Conservation (phyloP, 53 echinoderm and acorn worm species). For the Holothuria scabra region DNA sequence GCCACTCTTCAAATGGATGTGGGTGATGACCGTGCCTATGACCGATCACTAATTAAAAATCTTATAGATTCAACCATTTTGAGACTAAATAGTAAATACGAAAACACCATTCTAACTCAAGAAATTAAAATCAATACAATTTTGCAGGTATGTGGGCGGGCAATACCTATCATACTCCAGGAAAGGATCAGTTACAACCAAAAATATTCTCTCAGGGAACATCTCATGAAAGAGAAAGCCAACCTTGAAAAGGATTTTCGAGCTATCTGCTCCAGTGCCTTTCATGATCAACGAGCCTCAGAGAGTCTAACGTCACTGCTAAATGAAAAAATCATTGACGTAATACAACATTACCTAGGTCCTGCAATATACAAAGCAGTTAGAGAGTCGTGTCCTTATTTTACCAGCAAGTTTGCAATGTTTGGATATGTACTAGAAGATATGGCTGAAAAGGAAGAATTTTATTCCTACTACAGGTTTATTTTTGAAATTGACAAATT, state of each 20-base stretch:
- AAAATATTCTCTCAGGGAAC: slow-evolving; percentile 5
- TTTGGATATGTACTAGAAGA: slow-evolving; percentile 38
- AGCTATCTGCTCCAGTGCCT: slow-evolving; percentile 23
- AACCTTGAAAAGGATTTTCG: slow-evolving; percentile 23
- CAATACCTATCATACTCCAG: slow-evolving; percentile 11
- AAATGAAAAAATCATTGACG: slow-evolving; percentile 6
- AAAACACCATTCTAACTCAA: not conserved
- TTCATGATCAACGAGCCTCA: slow-evolving; percentile 26
- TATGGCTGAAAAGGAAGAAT: slow-evolving; percentile 37
- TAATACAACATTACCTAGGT: slow-evolving; percentile 1
- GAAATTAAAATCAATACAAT: slow-evolving; percentile 32
- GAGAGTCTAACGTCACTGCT: not conserved
- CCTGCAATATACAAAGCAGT: slow-evolving; percentile 21
- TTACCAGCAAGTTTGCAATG: slow-evolving; percentile 30
- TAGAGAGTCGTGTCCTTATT: slow-evolving; percentile 6
- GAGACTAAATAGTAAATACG: not conserved
- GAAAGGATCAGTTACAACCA: not conserved
- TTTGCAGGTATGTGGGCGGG: not conserved
- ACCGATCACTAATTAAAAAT: slow-evolving; percentile 5
- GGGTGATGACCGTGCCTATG: not conserved
- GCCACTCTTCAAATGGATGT: not conserved
- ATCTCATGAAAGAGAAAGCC: slow-evolving; percentile 15
- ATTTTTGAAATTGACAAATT: slow-evolving; percentile 14
- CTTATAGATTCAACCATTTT: not conserved
- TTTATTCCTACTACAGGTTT: slow-evolving; percentile 2